phyloP scores from a whole-genome alignment of 1,140 invertebrate genomes.

The Drosophila novamexicana region DNA sequence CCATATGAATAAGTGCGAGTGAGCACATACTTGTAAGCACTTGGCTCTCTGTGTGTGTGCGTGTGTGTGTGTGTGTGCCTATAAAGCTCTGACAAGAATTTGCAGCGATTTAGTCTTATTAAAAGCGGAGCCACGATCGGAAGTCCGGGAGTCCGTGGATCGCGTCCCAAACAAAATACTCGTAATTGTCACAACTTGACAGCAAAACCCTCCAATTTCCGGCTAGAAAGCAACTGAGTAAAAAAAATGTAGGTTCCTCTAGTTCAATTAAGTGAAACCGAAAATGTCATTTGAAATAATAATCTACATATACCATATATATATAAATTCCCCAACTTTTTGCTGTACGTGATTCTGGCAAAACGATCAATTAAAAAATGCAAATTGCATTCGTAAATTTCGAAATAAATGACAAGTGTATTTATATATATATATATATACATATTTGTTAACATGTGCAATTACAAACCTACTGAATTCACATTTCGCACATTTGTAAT shows the following conservation, averaged over 20 bases:
- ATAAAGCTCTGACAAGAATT: slow-evolving; percentile 73
- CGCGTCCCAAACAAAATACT: slow-evolving; percentile 6
- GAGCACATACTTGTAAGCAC: background rate
- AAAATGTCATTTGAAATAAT: slow-evolving; percentile 2
- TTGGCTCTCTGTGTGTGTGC: background rate
- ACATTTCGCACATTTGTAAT: slow-evolving; percentile 2
- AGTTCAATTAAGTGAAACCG: background rate
- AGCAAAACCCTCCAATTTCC: slow-evolving; percentile 12
- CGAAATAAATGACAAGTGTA: background rate
- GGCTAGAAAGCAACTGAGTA: slow-evolving; percentile 7
- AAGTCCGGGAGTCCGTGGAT: slow-evolving; percentile 22
- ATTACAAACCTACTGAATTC: background rate
- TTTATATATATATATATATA: background rate
- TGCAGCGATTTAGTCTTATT: slow-evolving; percentile 74
- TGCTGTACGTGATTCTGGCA: background rate
- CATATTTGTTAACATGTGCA: slow-evolving; percentile 7
- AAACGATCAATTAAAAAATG: slow-evolving; percentile 6
- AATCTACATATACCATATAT: background rate
- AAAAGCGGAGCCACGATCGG: slow-evolving; percentile 43
- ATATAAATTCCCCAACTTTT: background rate
- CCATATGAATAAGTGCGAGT: slow-evolving; percentile 3
- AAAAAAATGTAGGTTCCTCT: slow-evolving; percentile 21
- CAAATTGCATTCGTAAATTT: slow-evolving; percentile 6
- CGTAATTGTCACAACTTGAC: background rate
- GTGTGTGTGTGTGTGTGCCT: slow-evolving; percentile 55